Evolutionary conservation across 2,797 vertebrate species (phyloP).

Genomic region (Chlorospingus flavigularis): DNA sequence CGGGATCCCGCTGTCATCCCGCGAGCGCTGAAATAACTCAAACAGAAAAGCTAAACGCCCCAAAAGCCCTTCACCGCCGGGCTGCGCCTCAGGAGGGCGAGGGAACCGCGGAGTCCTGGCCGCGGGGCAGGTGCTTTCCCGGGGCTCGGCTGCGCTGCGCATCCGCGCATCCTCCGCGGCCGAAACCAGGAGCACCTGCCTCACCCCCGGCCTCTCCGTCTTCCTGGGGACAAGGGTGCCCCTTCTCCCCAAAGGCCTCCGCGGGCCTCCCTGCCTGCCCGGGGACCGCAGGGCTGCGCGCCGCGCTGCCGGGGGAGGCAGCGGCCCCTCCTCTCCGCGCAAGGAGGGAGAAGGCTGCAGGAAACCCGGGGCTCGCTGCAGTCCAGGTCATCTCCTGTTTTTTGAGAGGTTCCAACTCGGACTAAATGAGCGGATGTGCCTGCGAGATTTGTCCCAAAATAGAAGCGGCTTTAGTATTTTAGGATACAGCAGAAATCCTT

Average conservation of each 20-base stretch:
- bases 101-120: no score
- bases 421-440: conserved; percentile 98
- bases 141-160: not conserved
- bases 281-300: not conserved
- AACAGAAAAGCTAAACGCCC: not conserved
- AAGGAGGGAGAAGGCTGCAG: conserved; percentile 60
- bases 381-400: conserved; percentile 93
- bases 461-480: conserved; percentile 95
- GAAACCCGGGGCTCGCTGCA: conserved; percentile 67
- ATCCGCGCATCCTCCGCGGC: not conserved
- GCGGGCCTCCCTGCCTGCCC: not conserved
- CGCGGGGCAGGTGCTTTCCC: not conserved
- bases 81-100: not conserved
- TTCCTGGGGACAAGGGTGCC: not conserved
- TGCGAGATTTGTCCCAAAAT: conserved; percentile 91
- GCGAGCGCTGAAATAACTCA: not conserved
- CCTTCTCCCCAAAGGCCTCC: not conserved
- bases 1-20: not conserved
- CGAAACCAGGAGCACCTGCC: not conserved
- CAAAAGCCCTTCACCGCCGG: not conserved
- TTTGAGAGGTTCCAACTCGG: conserved; percentile 87
- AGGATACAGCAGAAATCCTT: conserved; percentile 96
- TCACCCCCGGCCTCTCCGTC: not conserved
- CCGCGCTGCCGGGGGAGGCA: not conserved
- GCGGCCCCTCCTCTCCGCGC: not conserved